phyloP scores from a whole-genome alignment of 1,140 invertebrate genomes.

The Globodera ellingtonae region DNA sequence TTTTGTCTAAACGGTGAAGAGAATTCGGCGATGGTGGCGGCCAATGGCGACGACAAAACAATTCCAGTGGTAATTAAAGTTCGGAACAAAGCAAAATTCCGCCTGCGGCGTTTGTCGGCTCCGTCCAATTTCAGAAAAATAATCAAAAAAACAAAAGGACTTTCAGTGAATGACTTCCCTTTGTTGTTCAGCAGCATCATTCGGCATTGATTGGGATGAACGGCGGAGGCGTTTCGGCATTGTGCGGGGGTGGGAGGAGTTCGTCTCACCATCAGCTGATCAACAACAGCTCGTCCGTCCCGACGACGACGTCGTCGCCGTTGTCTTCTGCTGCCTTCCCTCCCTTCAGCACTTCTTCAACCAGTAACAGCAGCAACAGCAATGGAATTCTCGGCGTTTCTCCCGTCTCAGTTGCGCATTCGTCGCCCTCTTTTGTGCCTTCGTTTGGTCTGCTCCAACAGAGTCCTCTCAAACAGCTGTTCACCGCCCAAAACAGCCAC shows the following conservation, averaged over 20 bases:
- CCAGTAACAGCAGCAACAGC: neutral
- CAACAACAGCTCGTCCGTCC: neutral
- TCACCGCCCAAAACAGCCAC: neutral
- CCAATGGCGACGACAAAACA: neutral
- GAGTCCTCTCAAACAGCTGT: conserved; percentile 21
- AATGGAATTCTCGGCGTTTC: conserved; percentile 1
- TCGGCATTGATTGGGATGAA: conserved; percentile 3
- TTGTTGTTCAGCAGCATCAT: neutral
- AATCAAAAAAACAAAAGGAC: too few species aligned
- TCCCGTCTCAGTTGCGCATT: neutral
- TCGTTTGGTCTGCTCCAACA: neutral
- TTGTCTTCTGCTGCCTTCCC: neutral
- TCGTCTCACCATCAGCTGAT: neutral
- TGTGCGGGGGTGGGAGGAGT: neutral
- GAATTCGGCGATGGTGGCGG: neutral
- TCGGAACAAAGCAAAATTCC: neutral
- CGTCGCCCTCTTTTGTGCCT: conserved; percentile 25
- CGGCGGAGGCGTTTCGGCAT: neutral
- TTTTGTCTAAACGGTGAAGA: conserved; percentile 22
- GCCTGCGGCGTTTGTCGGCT: too few species aligned
- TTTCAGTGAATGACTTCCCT: neutral
- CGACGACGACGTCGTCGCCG: neutral
- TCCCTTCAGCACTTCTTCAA: neutral
- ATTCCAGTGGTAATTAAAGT: neutral
- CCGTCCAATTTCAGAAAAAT: too few species aligned